A percentile compares a stretch with the other conserved stretches of the same genome.
Evolutionary conservation across 2,797 vertebrate species (phyloP).

Genomic region (Monodelphis domestica): DNA sequence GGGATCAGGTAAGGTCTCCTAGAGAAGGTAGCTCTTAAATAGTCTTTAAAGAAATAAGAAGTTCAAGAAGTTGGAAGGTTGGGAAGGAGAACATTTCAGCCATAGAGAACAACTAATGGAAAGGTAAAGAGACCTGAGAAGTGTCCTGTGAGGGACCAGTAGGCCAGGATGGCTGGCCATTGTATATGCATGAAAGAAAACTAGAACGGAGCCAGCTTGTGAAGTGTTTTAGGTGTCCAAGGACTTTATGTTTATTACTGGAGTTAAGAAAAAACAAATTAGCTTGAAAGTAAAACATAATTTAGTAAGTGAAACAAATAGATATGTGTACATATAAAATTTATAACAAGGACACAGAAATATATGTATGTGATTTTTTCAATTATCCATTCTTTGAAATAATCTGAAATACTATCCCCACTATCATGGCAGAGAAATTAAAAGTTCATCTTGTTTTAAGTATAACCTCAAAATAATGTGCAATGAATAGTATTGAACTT

Average conservation of each 20-base stretch:
- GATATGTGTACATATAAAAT: neutral
- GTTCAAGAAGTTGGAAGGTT: neutral
- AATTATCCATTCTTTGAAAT: slow-evolving; percentile 69
- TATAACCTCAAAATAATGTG: neutral
- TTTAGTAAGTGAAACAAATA: slow-evolving; percentile 68
- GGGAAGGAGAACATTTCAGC: neutral
- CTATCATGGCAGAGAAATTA: slow-evolving; percentile 26
- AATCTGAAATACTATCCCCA: slow-evolving; percentile 31
- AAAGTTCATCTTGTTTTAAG: slow-evolving; percentile 9
- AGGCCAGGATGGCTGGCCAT: neutral
- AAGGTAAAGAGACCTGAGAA: neutral
- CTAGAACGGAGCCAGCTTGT: neutral
- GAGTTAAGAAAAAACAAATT: slow-evolving; percentile 57
- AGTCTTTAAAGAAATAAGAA: neutral
- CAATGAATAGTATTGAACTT: neutral
- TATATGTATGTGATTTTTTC: slow-evolving; percentile 67
- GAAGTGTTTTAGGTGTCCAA: neutral
- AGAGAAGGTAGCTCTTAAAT: neutral
- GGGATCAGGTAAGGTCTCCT: neutral
- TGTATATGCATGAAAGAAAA: neutral
- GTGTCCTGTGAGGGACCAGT: neutral
- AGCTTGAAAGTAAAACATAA: slow-evolving; percentile 68
- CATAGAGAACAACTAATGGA: neutral
- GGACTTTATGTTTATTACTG: neutral
- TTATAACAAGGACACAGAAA: slow-evolving; percentile 41